phyloP scores from a whole-genome alignment of 2,113 vertebrate genomes.

The Salvator merianae region DNA sequence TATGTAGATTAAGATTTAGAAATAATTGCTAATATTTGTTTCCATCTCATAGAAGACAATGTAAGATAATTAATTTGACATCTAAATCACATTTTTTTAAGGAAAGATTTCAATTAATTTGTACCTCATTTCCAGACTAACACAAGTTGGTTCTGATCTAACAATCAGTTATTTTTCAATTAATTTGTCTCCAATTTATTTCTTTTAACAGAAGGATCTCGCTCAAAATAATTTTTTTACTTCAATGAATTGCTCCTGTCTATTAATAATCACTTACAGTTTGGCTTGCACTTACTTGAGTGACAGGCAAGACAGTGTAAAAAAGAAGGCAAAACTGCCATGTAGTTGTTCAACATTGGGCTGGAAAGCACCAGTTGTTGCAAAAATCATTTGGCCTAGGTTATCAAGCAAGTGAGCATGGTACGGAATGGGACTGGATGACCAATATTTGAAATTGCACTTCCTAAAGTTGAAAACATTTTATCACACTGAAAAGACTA shows the following conservation, averaged over 20 bases:
- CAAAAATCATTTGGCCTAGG: too few relatives aligned
- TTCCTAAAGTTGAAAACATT: too few relatives aligned
- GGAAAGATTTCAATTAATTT: neutral
- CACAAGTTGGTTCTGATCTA: too few relatives aligned
- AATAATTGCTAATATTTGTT: neutral
- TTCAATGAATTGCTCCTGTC: neutral
- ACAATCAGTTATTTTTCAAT: neutral
- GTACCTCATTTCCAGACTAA: neutral
- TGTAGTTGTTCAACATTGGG: too few relatives aligned
- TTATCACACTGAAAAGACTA: too few relatives aligned
- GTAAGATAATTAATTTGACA: neutral
- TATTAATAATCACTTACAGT: neutral
- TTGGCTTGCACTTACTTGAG: neutral
- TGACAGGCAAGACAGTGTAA: neutral
- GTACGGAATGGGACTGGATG: too few relatives aligned
- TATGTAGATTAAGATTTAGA: neutral
- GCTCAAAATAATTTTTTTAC: neutral
- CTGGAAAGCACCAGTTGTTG: too few relatives aligned
- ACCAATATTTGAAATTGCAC: too few relatives aligned
- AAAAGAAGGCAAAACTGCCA: neutral
- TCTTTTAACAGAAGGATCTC: neutral
- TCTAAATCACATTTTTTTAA: neutral
- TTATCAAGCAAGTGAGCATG: too few relatives aligned
- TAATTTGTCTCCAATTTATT: neutral
- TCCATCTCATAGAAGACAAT: neutral